Evolutionary conservation across 2,113 vertebrate genomes (phyloP), one percentile per base, ranked within the genome.

Genomic region (Hemiprocne comata): DNA sequence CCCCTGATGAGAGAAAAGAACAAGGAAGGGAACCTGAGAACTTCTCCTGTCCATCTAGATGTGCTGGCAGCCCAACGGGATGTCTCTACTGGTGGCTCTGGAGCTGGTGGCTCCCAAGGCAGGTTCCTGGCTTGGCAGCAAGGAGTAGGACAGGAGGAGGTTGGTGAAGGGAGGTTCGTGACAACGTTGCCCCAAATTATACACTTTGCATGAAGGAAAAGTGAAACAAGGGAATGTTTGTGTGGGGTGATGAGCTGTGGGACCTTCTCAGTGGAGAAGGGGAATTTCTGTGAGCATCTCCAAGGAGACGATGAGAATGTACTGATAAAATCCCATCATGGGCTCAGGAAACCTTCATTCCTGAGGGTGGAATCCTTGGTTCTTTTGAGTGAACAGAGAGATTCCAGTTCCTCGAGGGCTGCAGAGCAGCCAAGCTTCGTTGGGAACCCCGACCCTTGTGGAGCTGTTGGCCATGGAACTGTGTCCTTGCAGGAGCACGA

Each of bases 381-480:
- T 42, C 16, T 24, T 31, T 40, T 1, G 73, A 25, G 36, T 14
- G 51, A 50, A 16, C 17, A 3, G 20, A 8, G 51, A 34, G 44
- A 26, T 33, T 48, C 10, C 6, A 0, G 40, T 53, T 2, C 9
- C 53, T 20, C 25, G 18, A 23, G 58, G 10, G 1, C 9, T 2
- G 13, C 18, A 1, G 3, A 36, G n/a, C 2, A 19, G 9, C n/a
- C 1, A 29, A 25, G 9, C 7, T 2, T 13, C 20, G 57, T 38
- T 50, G 6, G 57, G 9, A 10, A 50, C n/a, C 31, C 1, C 3
- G 23, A 26, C 8, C 0, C 5, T 7, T 5, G 9, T 10, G 19
- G 55, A 69, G 61, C 69, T 20, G 57, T 62, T 0, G 6, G 29
- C 9, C 3, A 4, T 26, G 69, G 50, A 8, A 67, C 7, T 1